Evolutionary conservation across 2,888 invertebrate species (phyloP), one percentile per base, ranked within the genome.

Genomic region (Brachypterus glaber): DNA sequence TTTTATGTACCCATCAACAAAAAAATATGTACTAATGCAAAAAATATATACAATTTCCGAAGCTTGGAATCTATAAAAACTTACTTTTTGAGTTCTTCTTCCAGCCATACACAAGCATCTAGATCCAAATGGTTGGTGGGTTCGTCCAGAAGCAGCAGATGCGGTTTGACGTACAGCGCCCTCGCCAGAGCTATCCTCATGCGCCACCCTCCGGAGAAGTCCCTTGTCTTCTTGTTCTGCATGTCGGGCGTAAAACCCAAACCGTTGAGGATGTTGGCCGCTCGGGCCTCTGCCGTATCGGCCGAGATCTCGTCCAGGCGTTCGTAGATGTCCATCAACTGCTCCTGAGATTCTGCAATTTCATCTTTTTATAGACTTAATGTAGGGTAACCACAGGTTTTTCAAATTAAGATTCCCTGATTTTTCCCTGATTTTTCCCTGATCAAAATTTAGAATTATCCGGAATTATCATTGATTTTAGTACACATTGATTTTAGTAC

Each of bases 31-130:
- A n/a, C n/a, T n/a, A n/a, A n/a, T n/a, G n/a, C n/a, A n/a, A n/a
- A n/a, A n/a, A n/a, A n/a, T n/a, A n/a, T n/a, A n/a, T n/a, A n/a
- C n/a, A n/a, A n/a, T n/a, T n/a, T n/a, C n/a, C n/a, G n/a, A n/a
- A n/a, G n/a, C n/a, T n/a, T n/a, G n/a, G n/a, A n/a, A n/a, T n/a
- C n/a, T n/a, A 24, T n/a, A 21, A 25, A 15, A 34, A 39, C 73
- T 67, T 59, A 88, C 73, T 82, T 79, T 70, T 91, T 92, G 29
- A 98, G 73, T 68, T 98, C 97, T 63, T 95, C 91, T 67, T 99
- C 98, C 39, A 99, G 76, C 98, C 98, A 99, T 30, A 98, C 97
- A 63, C 97, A 98, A 39, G 98, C 97, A 61, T 98, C 95, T 51
- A 99, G 74, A 74, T 98, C 98, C 46, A 98, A 77, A 67, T 98